Base-by-base conservation (phyloP, 2,113 vertebrate genomes). In the Sylvietta virens region DNA sequence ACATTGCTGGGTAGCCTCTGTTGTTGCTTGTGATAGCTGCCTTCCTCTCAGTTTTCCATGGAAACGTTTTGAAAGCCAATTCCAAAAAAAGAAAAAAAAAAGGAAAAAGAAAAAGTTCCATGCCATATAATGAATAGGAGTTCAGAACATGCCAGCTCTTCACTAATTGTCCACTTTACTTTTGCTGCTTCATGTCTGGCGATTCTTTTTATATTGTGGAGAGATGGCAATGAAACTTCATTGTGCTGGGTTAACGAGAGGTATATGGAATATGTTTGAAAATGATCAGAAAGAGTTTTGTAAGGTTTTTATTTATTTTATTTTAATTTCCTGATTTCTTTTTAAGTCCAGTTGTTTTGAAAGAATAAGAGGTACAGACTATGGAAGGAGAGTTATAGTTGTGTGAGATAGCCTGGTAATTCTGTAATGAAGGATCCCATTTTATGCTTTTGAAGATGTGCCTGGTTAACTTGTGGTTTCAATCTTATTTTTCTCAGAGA, bases 31-130 rank as follows among this genome's bases (percentile, higher is more conserved):
- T 83, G 86, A 85, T 90, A 91, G 91, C 91, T 91, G 94, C 96
- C 95, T 97, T 92, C 92, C 88, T 94, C 82, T 94, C 74, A 0
- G 11, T 92, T 95, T 96, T 88, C 94, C 89, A 94, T 91, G 91
- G 94, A 97, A 95, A 95, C 92, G 65, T 94, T 95, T 91, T 90
- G 71, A 95, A 93, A 96, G 88, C 56, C 74, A 86, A 40, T 44
- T 92, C 54, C n/a, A 84, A 67, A 94, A 30, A 20, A 24, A n/a
- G 13, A 40, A 18, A 33, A 20, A 19, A 40, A 31, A 10, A 15
- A 7, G 4, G 9, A 21, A 53, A 50, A 62, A 11, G 27, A 57
- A 54, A 81, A 81, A 91, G 42, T 86, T 94, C 47, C 37, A 44
- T 27, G 65, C 54, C 1, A 3, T 93, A 94, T 91, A 91, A 94